Percentiles rank a stretch among this genome's conserved stretches.
These are phyloP conservation scores for Vimba vimba DNA, from an alignment of 2,113 vertebrate species.

Conservation along the genomic window DNA sequence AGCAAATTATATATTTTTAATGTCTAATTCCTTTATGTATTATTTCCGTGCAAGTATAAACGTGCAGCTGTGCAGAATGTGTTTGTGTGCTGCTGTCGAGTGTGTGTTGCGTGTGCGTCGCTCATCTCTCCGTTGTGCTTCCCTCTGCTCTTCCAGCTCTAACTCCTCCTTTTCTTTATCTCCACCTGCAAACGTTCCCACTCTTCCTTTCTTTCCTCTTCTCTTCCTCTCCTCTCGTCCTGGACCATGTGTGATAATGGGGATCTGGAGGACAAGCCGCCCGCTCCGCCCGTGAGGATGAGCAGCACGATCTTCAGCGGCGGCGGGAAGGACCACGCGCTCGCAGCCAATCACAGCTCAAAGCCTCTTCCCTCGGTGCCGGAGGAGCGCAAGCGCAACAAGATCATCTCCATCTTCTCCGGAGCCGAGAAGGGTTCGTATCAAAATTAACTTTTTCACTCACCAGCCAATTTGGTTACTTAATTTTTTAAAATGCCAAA, in stretches of 20 bases:
- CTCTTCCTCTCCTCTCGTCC: conserved; percentile 59
- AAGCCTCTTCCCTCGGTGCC: conserved; percentile 96
- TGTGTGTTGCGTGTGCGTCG: conserved; percentile 42
- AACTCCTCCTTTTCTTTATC: conserved; percentile 50
- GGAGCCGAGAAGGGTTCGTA: conserved; percentile 89
- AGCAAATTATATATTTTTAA: background rate
- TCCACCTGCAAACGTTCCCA: conserved; percentile 25
- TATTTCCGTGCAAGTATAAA: background rate
- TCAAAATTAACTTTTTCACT: too few relatives aligned
- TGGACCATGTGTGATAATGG: conserved; percentile 93
- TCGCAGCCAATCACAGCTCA: conserved; percentile 90
- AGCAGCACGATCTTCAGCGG: conserved; percentile 90
- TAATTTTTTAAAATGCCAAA: too few relatives aligned
- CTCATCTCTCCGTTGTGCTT: conserved; percentile 54
- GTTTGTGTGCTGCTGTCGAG: conserved; percentile 59
- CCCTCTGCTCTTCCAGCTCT: conserved; percentile 44
- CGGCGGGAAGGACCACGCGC: conserved; percentile 83
- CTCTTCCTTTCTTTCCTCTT: conserved; percentile 52
- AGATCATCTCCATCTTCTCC: conserved; percentile 97
- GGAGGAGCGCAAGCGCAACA: conserved; percentile 93
- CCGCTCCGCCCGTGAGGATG: conserved; percentile 95
- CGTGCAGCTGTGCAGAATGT: background rate
- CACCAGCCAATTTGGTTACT: too few relatives aligned
- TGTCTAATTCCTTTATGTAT: background rate
- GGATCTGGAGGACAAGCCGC: conserved; percentile 95